Base-by-base conservation (phyloP, 2,888 invertebrate genomes). In the Drosophila tripunctata region DNA sequence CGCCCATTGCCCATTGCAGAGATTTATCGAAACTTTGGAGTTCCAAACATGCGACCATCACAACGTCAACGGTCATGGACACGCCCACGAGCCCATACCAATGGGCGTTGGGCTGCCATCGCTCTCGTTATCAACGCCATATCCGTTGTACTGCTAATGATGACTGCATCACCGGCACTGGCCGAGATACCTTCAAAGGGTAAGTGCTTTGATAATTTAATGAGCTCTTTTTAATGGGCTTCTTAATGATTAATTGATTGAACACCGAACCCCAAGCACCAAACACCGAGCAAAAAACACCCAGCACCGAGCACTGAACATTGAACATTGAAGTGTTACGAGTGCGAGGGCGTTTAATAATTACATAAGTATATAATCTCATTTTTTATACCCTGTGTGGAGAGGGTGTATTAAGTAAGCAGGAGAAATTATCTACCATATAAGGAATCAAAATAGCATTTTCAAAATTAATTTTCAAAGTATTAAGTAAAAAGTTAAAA, bases 181-280 rank as follows among this genome's bases (percentile, higher is more conserved):
- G 81, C 90, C 57, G 91, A 90, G 72, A 91, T 90, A 75, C 88
- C 90, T 63, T 87, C 90, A 67, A 91, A 91, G 87, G 90, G 90
- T 90, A 81, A 88, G 84, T 87, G 50, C 75, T 76, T 86, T 87
- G 77, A 77, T 77, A 75, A 87, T 84, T 87, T 80, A 84, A 81
- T 87, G 70, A 80, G 70, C 65, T 67, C 33, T 48, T 64, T 56
- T 70, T 57, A 65, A 65, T 65, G 63, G 80, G 68, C 74, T 83
- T 73, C 75, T 30, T 19, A 60, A 63, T 64, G 67, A 73, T 67
- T 63, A 58, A 80, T 61, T 69, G 65, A 69, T 65, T 67, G 47
- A 55, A 41, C 17, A 12, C 24, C 10, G 24, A 15, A 14, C 12
- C 4, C 33, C 22, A 8, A 8, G 7, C 17, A 45, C 19, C 31